A percentile compares a stretch with the other conserved stretches of the same genome.
These are phyloP conservation scores for Galaxea fascicularis DNA, from an alignment of 92 coral and sea anemone species.

Conservation along the genomic window DNA sequence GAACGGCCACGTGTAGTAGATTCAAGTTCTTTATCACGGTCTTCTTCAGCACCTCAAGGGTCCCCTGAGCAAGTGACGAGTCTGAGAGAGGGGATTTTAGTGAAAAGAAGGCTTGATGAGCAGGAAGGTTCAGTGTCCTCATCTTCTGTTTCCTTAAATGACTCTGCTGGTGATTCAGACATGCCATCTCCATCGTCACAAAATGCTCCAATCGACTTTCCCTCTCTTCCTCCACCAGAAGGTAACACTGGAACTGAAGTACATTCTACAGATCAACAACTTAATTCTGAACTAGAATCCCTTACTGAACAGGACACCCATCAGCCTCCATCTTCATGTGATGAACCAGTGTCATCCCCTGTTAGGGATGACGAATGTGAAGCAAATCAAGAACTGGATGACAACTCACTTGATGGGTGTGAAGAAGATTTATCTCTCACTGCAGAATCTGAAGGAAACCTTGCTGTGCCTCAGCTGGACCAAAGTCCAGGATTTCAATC, in stretches of 20 bases:
- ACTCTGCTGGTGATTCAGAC: slow-evolving; percentile 74
- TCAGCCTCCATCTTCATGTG: slow-evolving; percentile 2
- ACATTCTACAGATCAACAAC: neutral
- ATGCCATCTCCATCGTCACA: slow-evolving; percentile 44
- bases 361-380: slow-evolving; percentile 13
- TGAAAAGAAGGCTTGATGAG: slow-evolving; percentile 41
- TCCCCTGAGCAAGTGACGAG: slow-evolving; percentile 36
- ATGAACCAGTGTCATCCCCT: slow-evolving; percentile 2
- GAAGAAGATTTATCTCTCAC: slow-evolving; percentile 46
- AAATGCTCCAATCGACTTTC: slow-evolving; percentile 45
- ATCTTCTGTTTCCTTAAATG: slow-evolving; percentile 66
- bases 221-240: slow-evolving; percentile 47
- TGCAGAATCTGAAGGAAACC: neutral
- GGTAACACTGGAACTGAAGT: slow-evolving; percentile 9
- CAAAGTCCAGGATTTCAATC: slow-evolving; percentile 53
- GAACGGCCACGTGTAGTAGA: slow-evolving; percentile 84
- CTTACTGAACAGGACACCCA: slow-evolving; percentile 9
- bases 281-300: slow-evolving; percentile 10
- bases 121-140: slow-evolving; percentile 64
- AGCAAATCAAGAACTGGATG: neutral
- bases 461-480: slow-evolving; percentile 8
- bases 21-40: slow-evolving; percentile 76
- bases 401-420: slow-evolving; percentile 8
- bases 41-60: slow-evolving; percentile 90
- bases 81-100: slow-evolving; percentile 33